Evolutionary conservation across 2,888 invertebrate species (phyloP), one percentile per base, ranked within the genome.

Genomic region (Apamea monoglypha): DNA sequence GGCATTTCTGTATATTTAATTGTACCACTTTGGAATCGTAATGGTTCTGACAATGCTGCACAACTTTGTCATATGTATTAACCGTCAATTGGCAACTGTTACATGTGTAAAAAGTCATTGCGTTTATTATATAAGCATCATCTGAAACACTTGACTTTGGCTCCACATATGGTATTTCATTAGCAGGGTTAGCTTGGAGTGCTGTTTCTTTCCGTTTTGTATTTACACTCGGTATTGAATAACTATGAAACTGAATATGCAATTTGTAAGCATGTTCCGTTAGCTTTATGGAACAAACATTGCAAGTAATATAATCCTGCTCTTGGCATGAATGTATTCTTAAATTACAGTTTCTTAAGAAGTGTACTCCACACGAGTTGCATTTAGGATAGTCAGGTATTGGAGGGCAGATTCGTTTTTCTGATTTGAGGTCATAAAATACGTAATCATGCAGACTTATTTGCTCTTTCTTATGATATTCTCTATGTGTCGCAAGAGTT

Each of bases 31-130:
- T 81, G 64, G 79, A 83, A 80, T 88, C 87, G 76, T 90, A 93
- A 89, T 96, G 95, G 44, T 90, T 87, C 74, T 95, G 96, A 85
- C 95, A 95, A 91, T 96, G 96, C 81, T 93, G 91, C 61, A 96
- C 89, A 53, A 93, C 94, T 87, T 92, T 91, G 84, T 95, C 95
- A 85, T 95, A 96, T 21, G 88, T 87, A 82, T 92, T 89, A 68
- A 95, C 81, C 80, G 92, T 89, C 78, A 93, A 72, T 64, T 87
- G 81, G 87, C 96, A 96, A 85, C 87, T 91, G 82, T 91, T 91
- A 88, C 96, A 96, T 56, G 84, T 90, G 83, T 92, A 96, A 44
- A 92, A 74, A 70, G 89, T 74, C 59, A 44, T 64, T 66, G 47
- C 14, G 16, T 82, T 63, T 56, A 47, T 53, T 32, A 63, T 36